Conservation (phyloP, 2,888 invertebrate species). For the Archaeoteleia sp. region DNA sequence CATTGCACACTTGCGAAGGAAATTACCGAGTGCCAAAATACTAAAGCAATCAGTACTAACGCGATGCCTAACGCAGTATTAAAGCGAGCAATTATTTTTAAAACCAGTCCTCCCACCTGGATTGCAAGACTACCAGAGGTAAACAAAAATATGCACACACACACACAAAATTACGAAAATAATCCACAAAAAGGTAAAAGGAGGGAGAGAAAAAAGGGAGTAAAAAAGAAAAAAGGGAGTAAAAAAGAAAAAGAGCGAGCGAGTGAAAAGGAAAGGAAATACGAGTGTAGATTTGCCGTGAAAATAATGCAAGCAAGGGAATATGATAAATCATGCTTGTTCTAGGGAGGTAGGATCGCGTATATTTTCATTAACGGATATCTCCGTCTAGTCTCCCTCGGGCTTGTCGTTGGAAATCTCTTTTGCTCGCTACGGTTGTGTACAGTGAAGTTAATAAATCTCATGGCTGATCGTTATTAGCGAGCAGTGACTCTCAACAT, state of each 20-base stretch:
- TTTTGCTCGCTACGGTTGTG: slow-evolving; percentile 43
- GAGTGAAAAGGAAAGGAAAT: slow-evolving; percentile 27
- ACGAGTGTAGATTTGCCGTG: slow-evolving; percentile 36
- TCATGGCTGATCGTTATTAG: slow-evolving; percentile 52
- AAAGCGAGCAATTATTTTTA: slow-evolving; percentile 20
- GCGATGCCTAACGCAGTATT: background rate
- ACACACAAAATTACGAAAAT: background rate
- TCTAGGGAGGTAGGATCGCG: slow-evolving; percentile 36
- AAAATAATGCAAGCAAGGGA: slow-evolving; percentile 46
- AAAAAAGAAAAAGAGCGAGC: slow-evolving; percentile 3
- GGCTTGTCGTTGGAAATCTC: slow-evolving; percentile 50
- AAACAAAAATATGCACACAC: too few species aligned
- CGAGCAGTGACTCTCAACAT: slow-evolving; percentile 51
- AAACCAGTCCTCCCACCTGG: background rate
- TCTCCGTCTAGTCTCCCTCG: slow-evolving; percentile 45
- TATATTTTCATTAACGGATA: slow-evolving; percentile 54
- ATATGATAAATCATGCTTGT: slow-evolving; percentile 49
- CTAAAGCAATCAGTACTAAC: too few species aligned
- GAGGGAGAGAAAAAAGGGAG: slow-evolving; percentile 4
- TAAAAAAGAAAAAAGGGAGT: background rate
- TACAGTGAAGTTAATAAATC: slow-evolving; percentile 51
- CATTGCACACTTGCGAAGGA: too few species aligned
- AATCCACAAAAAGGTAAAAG: too few species aligned
- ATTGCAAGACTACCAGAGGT: slow-evolving; percentile 9
- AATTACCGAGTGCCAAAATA: too few species aligned